A percentile compares a stretch with the other conserved stretches of the same genome.
Evolutionary conservation across 1,140 invertebrate genomes (phyloP).

Genomic region (Chelonus insularis): DNA sequence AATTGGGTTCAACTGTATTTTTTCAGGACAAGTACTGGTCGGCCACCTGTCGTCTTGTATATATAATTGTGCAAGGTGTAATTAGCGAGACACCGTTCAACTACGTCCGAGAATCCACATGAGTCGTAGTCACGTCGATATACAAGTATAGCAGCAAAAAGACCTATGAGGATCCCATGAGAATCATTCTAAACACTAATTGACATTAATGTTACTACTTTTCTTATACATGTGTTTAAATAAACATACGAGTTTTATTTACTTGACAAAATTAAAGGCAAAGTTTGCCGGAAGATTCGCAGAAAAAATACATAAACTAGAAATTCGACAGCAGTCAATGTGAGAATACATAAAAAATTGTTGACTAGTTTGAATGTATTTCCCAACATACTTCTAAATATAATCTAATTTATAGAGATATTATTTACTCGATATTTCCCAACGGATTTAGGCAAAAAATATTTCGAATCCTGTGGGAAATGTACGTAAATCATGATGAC

Average conservation of each 20-base stretch:
- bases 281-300: too few relatives aligned
- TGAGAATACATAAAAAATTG: too few relatives aligned
- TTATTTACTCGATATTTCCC: conserved; percentile 20
- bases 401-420: too few relatives aligned
- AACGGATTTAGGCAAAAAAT: background rate
- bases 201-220: conserved; percentile 5
- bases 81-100: conserved; percentile 43
- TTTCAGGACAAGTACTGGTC: conserved; percentile 37
- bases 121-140: background rate
- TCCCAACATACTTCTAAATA: background rate
- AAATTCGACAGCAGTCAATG: too few relatives aligned
- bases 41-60: conserved; percentile 40
- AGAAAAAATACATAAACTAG: too few relatives aligned
- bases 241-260: too few relatives aligned
- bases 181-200: conserved; percentile 1
- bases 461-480: background rate
- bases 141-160: too few relatives aligned
- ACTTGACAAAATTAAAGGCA: too few relatives aligned
- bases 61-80: conserved; percentile 41
- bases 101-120: conserved; percentile 22
- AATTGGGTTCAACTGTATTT: conserved; percentile 23
- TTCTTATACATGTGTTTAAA: background rate
- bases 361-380: background rate
- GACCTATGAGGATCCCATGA: background rate
- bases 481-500: too few relatives aligned